Evolutionary conservation across 2,888 invertebrate genomes (phyloP).

Genomic region (Folsomia manolachei): DNA sequence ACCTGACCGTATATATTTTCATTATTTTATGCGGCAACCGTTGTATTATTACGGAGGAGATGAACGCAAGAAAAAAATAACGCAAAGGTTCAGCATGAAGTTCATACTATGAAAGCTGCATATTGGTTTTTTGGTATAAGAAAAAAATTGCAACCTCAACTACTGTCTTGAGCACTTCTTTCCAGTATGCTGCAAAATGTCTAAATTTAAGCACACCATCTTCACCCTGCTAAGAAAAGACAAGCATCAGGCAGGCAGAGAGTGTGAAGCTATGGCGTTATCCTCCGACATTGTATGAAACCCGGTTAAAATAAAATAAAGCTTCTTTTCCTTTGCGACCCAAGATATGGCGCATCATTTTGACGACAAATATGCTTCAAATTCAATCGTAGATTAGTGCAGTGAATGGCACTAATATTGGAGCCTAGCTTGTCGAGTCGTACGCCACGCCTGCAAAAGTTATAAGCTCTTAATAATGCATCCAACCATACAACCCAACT

Average conservation of each 20-base stretch:
- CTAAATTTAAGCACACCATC: slow-evolving; percentile 40
- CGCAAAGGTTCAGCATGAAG: neutral
- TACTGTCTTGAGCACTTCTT: slow-evolving; percentile 27
- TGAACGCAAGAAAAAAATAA: no score
- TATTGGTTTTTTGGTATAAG: no score
- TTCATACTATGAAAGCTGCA: no score
- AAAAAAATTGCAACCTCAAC: slow-evolving; percentile 40
- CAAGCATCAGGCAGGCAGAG: neutral
- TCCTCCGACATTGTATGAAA: neutral
- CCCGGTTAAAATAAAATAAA: neutral
- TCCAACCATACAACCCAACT: no score
- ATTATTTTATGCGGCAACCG: neutral
- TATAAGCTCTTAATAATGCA: no score
- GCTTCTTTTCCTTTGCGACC: neutral
- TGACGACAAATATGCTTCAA: neutral
- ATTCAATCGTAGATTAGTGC: neutral
- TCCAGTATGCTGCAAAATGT: slow-evolving; percentile 45
- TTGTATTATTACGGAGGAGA: neutral
- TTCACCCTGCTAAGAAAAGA: slow-evolving; percentile 6
- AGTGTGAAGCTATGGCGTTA: no score
- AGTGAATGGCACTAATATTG: neutral
- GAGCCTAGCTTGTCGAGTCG: no score
- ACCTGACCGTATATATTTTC: neutral
- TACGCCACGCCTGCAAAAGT: no score
- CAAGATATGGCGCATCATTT: neutral